phyloP scores from a whole-genome alignment of 2,797 vertebrate species.

The Gastrophryne carolinensis region DNA sequence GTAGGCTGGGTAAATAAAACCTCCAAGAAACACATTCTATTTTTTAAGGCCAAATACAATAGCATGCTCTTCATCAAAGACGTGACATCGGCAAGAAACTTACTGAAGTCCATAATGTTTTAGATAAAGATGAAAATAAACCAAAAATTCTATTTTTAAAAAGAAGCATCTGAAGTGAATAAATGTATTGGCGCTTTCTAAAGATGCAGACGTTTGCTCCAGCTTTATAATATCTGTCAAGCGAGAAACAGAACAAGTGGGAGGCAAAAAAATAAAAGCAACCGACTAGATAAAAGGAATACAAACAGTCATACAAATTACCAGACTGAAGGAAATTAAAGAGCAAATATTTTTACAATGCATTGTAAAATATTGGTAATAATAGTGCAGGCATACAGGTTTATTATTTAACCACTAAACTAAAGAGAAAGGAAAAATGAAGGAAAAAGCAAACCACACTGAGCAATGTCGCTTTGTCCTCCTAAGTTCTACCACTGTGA shows the following conservation, averaged over 20 bases:
- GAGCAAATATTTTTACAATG: conserved; percentile 30
- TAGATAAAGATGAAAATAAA: conserved; percentile 8
- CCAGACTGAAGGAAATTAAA: neutral
- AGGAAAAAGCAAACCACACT: no score
- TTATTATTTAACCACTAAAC: neutral
- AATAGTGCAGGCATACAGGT: neutral
- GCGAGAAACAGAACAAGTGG: conserved; percentile 27
- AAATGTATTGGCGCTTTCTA: conserved; percentile 17
- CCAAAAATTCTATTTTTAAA: conserved; percentile 1
- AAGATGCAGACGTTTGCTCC: conserved; percentile 33
- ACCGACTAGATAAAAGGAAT: conserved; percentile 20
- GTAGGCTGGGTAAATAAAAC: no score
- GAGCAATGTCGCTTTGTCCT: no score
- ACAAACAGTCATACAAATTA: conserved; percentile 27
- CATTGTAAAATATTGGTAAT: neutral
- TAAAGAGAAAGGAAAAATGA: neutral
- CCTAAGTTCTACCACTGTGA: no score
- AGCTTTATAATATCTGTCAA: conserved; percentile 41
- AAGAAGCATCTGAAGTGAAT: conserved; percentile 18
- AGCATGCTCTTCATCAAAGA: neutral
- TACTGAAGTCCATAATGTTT: conserved; percentile 12
- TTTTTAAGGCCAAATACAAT: neutral
- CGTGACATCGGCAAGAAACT: neutral
- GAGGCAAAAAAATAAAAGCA: conserved; percentile 34
- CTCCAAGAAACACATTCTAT: no score